Evolutionary conservation across 2,797 vertebrate genomes (phyloP).

Genomic region (Rachycentron canadum): DNA sequence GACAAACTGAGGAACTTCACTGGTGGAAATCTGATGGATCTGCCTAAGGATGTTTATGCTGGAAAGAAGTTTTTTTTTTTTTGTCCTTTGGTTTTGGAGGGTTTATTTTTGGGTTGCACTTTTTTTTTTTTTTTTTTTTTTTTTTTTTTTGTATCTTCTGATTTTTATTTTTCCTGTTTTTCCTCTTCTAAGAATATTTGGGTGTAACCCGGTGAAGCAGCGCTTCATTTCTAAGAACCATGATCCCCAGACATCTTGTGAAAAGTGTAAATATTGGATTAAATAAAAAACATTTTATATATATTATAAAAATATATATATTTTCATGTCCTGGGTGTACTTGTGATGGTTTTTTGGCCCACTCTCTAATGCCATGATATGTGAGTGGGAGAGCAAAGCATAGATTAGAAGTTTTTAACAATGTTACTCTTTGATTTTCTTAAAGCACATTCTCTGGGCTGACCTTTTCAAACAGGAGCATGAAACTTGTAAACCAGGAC

Average conservation of each 20-base stretch:
- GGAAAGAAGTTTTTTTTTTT: slow-evolving; percentile 46
- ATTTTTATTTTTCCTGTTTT: slow-evolving; percentile 5
- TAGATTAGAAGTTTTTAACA: slow-evolving; percentile 73
- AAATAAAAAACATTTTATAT: slow-evolving; percentile 89
- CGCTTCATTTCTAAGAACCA: slow-evolving; percentile 80
- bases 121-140: slow-evolving; percentile 36
- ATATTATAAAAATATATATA: slow-evolving; percentile 86
- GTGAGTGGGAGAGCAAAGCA: slow-evolving; percentile 75
- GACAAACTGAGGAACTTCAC: slow-evolving; percentile 11
- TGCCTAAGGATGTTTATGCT: slow-evolving; percentile 40
- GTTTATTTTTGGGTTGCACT: slow-evolving; percentile 50
- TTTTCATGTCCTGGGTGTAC: slow-evolving; percentile 89
- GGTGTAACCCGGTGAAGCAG: slow-evolving; percentile 80
- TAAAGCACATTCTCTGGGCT: slow-evolving; percentile 77
- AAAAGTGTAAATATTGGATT: slow-evolving; percentile 96
- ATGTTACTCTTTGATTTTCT: slow-evolving; percentile 72
- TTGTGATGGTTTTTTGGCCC: slow-evolving; percentile 88
- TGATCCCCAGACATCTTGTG: slow-evolving; percentile 88
- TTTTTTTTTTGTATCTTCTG: slow-evolving; percentile 36
- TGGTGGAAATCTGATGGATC: slow-evolving; percentile 18
- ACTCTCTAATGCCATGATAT: slow-evolving; percentile 81
- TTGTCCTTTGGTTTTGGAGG: slow-evolving; percentile 47
- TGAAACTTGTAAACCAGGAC: slow-evolving; percentile 40
- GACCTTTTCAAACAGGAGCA: slow-evolving; percentile 65
- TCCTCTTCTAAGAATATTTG: slow-evolving; percentile 65